Conservation (phyloP, 2,888 invertebrate species). For the Lithophane socia region DNA sequence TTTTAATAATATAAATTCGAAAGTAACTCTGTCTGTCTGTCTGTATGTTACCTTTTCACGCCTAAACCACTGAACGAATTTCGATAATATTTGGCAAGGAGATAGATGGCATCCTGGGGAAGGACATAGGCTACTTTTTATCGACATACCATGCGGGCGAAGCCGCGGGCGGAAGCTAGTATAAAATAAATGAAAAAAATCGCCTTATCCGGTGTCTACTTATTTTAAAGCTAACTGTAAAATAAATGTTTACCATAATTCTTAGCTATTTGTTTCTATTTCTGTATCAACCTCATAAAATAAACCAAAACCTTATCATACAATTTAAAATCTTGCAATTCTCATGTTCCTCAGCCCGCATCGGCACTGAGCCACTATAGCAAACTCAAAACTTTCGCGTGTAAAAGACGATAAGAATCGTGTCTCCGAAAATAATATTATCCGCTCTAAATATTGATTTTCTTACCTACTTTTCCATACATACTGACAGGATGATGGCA, state of each 20-base stretch:
- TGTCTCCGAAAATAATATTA: constrained; percentile 39
- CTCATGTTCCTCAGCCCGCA: constrained; percentile 34
- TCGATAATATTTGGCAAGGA: too few species aligned
- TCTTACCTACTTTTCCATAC: not conserved
- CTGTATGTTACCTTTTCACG: too few species aligned
- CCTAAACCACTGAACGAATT: too few species aligned
- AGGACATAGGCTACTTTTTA: too few species aligned
- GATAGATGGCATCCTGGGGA: too few species aligned
- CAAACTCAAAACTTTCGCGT: constrained; percentile 44
- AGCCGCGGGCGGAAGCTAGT: too few species aligned
- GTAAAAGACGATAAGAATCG: constrained; percentile 42
- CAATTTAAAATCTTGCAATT: constrained; percentile 38
- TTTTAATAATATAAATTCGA: too few species aligned
- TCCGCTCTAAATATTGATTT: constrained; percentile 42
- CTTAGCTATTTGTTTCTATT: too few species aligned
- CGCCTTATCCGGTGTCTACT: not conserved
- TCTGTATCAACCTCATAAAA: not conserved
- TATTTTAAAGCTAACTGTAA: not conserved
- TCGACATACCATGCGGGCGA: too few species aligned
- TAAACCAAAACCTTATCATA: constrained; percentile 1
- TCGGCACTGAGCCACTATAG: constrained; percentile 45
- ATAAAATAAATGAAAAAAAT: too few species aligned
- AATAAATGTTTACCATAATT: not conserved
- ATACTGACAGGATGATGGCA: constrained; percentile 28
- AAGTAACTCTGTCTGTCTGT: too few species aligned